Conservation (phyloP, 2,113 vertebrate species). For the Marmota flaviventris region DNA sequence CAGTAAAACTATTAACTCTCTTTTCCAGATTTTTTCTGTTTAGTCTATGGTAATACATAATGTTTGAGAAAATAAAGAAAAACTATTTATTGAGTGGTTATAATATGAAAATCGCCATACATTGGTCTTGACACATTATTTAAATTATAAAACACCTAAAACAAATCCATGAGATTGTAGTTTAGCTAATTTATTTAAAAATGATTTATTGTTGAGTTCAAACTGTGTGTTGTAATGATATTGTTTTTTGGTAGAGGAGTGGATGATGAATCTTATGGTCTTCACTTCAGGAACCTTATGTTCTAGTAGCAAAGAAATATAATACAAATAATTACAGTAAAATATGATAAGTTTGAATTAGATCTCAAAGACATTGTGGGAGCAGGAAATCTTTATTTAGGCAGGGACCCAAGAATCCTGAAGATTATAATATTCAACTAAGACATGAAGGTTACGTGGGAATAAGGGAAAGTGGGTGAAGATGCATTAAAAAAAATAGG, state of each 20-base stretch:
- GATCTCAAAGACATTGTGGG: background rate
- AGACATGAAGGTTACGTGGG: background rate
- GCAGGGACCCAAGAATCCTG: background rate
- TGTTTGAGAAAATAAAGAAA: background rate
- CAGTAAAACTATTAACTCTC: background rate
- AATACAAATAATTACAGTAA: background rate
- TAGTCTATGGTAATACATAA: background rate
- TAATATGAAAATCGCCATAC: background rate
- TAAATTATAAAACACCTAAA: background rate
- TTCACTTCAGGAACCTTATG: background rate
- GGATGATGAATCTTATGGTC: background rate
- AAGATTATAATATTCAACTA: background rate
- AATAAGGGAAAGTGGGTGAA: background rate
- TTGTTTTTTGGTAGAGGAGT: background rate
- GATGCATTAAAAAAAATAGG: background rate
- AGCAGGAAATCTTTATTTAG: background rate
- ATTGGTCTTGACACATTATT: background rate
- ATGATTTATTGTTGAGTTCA: background rate
- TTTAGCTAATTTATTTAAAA: background rate
- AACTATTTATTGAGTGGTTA: background rate
- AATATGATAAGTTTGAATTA: background rate
- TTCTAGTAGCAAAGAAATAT: background rate
- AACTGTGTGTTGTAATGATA: background rate
- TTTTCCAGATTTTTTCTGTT: background rate
- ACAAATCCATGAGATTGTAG: background rate